Conservation (phyloP, 2,888 invertebrate species). For the Pachymerium ferrugineum region DNA sequence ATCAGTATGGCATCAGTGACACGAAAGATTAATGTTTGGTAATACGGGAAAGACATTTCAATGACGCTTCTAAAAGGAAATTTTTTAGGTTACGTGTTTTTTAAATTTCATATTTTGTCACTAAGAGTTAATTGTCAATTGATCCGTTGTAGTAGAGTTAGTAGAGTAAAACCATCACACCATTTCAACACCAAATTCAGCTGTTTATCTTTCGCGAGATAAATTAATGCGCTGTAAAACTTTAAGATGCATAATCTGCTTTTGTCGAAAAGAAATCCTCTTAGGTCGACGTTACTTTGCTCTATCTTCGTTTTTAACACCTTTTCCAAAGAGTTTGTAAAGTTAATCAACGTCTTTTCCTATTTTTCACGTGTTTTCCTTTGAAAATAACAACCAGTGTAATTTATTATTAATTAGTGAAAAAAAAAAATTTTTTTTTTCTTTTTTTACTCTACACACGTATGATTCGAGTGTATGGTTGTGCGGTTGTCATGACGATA, state of each 20-base stretch:
- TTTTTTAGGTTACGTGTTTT: too few relatives aligned
- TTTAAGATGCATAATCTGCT: constrained; percentile 1
- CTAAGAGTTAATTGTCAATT: neutral
- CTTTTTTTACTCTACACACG: neutral
- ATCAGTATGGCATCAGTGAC: too few relatives aligned
- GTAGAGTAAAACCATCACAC: neutral
- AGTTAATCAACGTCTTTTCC: too few relatives aligned
- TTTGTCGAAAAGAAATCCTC: neutral
- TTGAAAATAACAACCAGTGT: too few relatives aligned
- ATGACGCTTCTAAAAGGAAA: too few relatives aligned
- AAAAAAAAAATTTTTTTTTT: too few relatives aligned
- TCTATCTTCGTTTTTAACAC: too few relatives aligned
- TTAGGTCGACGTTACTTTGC: too few relatives aligned
- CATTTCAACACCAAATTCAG: neutral
- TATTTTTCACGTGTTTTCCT: neutral
- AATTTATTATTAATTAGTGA: constrained; percentile 2
- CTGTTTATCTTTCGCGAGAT: constrained; percentile 6
- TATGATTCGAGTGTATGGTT: neutral
- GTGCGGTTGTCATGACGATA: constrained; percentile 6
- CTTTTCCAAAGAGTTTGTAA: too few relatives aligned
- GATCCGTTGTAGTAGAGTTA: neutral
- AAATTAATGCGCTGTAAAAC: constrained; percentile 20
- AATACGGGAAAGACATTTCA: too few relatives aligned
- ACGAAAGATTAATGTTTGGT: too few relatives aligned
- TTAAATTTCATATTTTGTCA: neutral